Evolutionary conservation across 1,140 invertebrate genomes (phyloP).

Genomic region (Probaryconus sp.): DNA sequence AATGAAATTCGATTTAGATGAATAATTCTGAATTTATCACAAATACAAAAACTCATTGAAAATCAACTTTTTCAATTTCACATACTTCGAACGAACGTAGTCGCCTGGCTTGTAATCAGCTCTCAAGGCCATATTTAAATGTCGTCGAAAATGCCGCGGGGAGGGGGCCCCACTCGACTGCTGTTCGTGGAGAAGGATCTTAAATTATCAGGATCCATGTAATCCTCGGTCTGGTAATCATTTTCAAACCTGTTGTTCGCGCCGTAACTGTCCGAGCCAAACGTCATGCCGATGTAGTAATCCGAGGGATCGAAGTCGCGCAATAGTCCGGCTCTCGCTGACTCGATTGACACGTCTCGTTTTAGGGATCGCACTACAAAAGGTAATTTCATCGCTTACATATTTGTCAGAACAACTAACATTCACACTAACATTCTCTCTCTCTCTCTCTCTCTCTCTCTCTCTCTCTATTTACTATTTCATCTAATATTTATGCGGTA

Average conservation of each 20-base stretch:
- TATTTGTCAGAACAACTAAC: too few species aligned
- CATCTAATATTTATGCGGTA: too few species aligned
- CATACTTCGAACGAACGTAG: too few species aligned
- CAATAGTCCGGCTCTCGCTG: constrained; percentile 81
- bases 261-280: constrained; percentile 77
- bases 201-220: constrained; percentile 69
- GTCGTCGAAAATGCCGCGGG: constrained; percentile 91
- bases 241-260: constrained; percentile 75
- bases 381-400: not conserved
- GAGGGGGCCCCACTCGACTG: constrained; percentile 81
- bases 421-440: too few species aligned
- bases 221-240: constrained; percentile 70
- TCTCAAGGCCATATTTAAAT: constrained; percentile 80
- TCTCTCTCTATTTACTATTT: too few species aligned
- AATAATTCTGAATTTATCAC: too few species aligned
- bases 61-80: too few species aligned
- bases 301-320: constrained; percentile 82
- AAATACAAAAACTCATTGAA: too few species aligned
- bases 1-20: too few species aligned
- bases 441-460: too few species aligned
- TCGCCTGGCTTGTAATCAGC: too few species aligned
- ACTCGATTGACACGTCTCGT: constrained; percentile 80
- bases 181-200: constrained; percentile 65
- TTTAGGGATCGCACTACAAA: constrained; percentile 75
- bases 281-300: constrained; percentile 78